A percentile compares a stretch with the other conserved stretches of the same genome.
phyloP scores from a whole-genome alignment of 2,113 vertebrate genomes.

The Calypte anna region DNA sequence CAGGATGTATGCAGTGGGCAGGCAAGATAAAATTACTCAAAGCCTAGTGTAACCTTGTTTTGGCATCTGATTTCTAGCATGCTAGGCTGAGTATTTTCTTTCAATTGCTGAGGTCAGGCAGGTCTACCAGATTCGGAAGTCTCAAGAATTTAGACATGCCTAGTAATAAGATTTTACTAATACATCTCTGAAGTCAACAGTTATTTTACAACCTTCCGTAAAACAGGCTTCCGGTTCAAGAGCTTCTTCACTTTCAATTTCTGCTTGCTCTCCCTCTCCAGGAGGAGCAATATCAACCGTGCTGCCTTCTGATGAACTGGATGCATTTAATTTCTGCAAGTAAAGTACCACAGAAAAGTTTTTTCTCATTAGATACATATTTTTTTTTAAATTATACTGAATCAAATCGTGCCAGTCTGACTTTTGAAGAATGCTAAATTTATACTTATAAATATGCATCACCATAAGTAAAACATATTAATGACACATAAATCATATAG shows the following conservation, averaged over 20 bases:
- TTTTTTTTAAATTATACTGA: not conserved
- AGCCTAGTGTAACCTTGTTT: not conserved
- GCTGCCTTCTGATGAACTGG: constrained; percentile 95
- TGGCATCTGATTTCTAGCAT: not conserved
- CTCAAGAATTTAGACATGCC: not conserved
- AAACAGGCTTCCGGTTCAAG: constrained; percentile 93
- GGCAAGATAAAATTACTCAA: not conserved
- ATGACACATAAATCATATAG: not conserved
- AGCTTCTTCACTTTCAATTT: constrained; percentile 85
- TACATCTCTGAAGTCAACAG: not conserved
- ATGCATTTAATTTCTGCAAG: constrained; percentile 83
- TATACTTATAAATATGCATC: not conserved
- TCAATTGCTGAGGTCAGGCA: not conserved
- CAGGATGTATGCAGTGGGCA: not conserved
- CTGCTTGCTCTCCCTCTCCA: constrained; percentile 84
- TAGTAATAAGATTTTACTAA: not conserved
- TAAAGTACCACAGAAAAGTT: constrained; percentile 72
- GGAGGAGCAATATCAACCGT: constrained; percentile 87
- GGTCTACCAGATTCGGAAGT: not conserved
- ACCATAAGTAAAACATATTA: not conserved
- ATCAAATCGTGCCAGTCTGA: constrained; percentile 35
- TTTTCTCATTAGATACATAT: constrained; percentile 13
- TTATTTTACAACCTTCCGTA: constrained; percentile 84
- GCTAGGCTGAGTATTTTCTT: not conserved
- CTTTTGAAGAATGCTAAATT: not conserved